Evolutionary conservation across 2,888 invertebrate genomes (phyloP).

Genomic region (Helobdella robusta): DNA sequence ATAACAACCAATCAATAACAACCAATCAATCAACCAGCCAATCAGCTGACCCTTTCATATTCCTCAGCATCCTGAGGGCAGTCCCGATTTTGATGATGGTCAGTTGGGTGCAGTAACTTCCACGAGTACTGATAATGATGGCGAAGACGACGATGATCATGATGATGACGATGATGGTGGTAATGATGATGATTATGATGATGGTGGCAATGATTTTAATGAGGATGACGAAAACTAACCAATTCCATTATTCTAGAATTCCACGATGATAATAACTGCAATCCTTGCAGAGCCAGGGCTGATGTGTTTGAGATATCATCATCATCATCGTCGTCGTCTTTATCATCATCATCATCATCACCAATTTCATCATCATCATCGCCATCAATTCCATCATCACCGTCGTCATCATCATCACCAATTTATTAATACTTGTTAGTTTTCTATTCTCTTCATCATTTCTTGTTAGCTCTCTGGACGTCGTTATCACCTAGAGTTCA

Average conservation of each 20-base stretch:
- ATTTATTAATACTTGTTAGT: too few species aligned
- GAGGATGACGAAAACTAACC: constrained; percentile 38
- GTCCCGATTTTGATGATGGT: constrained; percentile 84
- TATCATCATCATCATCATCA: too few species aligned
- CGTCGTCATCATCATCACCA: too few species aligned
- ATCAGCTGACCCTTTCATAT: constrained; percentile 81
- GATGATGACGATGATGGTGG: neutral
- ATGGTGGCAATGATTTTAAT: too few species aligned
- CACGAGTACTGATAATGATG: constrained; percentile 64
- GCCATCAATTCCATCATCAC: too few species aligned
- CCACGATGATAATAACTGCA: constrained; percentile 90
- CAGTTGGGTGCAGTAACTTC: constrained; percentile 94
- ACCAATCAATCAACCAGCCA: too few species aligned
- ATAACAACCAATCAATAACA: too few species aligned
- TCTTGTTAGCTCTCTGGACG: constrained; percentile 76
- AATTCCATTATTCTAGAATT: constrained; percentile 89
- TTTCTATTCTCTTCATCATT: constrained; percentile 83
- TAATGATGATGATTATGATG: too few species aligned
- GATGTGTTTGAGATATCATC: neutral
- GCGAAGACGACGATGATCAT: neutral
- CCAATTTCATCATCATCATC: too few species aligned
- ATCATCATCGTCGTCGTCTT: too few species aligned
- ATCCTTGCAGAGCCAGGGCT: constrained; percentile 72
- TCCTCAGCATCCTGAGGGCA: constrained; percentile 94
- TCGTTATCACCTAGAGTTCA: constrained; percentile 66